These are phyloP conservation scores for Hermaeophaga mercurialis DNA, from an alignment of 2,888 invertebrate species.

Conservation along the genomic window DNA sequence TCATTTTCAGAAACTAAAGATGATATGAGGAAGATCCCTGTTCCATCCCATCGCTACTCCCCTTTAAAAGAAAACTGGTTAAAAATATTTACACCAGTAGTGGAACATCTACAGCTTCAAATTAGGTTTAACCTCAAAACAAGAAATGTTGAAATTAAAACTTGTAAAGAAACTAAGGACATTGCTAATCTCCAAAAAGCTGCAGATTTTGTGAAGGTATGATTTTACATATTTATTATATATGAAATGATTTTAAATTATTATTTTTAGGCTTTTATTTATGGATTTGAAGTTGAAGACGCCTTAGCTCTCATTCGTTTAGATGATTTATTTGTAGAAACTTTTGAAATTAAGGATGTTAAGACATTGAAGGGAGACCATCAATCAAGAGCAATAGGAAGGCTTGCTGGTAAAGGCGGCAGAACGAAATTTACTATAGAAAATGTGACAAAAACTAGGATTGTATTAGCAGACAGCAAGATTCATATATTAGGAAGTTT, in stretches of 20 bases:
- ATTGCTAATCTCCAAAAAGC: slow-evolving; percentile 94
- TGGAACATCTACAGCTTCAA: slow-evolving; percentile 92
- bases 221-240: slow-evolving; percentile 2
- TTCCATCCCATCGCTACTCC: slow-evolving; percentile 93
- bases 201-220: slow-evolving; percentile 89
- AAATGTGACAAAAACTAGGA: slow-evolving; percentile 97
- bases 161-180: slow-evolving; percentile 74
- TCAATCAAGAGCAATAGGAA: slow-evolving; percentile 92
- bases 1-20: slow-evolving; percentile 61
- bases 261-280: slow-evolving; percentile 75
- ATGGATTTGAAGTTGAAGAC: slow-evolving; percentile 97
- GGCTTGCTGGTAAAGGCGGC: slow-evolving; percentile 96
- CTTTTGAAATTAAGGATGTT: slow-evolving; percentile 96
- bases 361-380: slow-evolving; percentile 96
- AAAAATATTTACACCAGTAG: slow-evolving; percentile 94
- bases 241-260: background rate
- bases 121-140: slow-evolving; percentile 92
- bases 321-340: slow-evolving; percentile 96
- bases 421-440: slow-evolving; percentile 98
- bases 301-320: slow-evolving; percentile 91
- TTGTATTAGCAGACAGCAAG: slow-evolving; percentile 95
- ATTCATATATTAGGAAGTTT: slow-evolving; percentile 97
- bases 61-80: slow-evolving; percentile 97
- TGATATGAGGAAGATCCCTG: slow-evolving; percentile 75
- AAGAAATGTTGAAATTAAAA: slow-evolving; percentile 85